Percentiles rank a stretch among this genome's conserved stretches.
Evolutionary conservation across 2,888 invertebrate genomes (phyloP).

Genomic region (Ramazzottius varieornatus): DNA sequence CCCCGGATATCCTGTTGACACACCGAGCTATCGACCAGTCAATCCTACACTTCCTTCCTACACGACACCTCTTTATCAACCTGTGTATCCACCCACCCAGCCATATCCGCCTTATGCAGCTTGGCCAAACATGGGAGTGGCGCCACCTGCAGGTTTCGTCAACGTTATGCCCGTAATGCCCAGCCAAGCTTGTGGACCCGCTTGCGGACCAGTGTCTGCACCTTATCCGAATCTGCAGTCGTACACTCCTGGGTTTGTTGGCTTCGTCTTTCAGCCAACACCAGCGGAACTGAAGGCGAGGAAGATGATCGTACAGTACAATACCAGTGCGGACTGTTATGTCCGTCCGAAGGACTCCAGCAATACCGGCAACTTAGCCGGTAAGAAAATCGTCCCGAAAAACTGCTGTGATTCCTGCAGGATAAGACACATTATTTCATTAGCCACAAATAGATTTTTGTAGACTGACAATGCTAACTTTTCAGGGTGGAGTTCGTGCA

Average conservation of each 20-base stretch:
- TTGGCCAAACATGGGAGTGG: too few species aligned
- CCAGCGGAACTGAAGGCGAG: neutral
- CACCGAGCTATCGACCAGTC: too few species aligned
- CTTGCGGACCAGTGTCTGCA: neutral
- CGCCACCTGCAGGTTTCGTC: too few species aligned
- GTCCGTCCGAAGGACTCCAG: too few species aligned
- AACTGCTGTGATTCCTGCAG: too few species aligned
- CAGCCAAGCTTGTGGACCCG: too few species aligned
- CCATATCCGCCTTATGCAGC: too few species aligned
- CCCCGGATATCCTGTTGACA: neutral
- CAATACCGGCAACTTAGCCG: too few species aligned
- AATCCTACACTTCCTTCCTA: too few species aligned
- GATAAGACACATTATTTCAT: too few species aligned
- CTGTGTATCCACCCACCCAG: neutral
- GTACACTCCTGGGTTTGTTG: neutral
- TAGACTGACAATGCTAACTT: neutral
- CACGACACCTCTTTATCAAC: neutral
- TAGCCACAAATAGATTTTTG: neutral
- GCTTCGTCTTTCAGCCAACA: neutral
- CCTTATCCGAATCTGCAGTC: neutral
- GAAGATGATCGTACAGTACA: neutral
- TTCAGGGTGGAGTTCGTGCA: neutral
- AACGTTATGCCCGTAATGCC: too few species aligned
- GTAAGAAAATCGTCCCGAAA: too few species aligned
- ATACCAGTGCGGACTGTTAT: neutral